Percentiles rank a stretch among this genome's conserved stretches.
Evolutionary conservation across 2,113 vertebrate species (phyloP).

Genomic region (Pristiophorus japonicus): DNA sequence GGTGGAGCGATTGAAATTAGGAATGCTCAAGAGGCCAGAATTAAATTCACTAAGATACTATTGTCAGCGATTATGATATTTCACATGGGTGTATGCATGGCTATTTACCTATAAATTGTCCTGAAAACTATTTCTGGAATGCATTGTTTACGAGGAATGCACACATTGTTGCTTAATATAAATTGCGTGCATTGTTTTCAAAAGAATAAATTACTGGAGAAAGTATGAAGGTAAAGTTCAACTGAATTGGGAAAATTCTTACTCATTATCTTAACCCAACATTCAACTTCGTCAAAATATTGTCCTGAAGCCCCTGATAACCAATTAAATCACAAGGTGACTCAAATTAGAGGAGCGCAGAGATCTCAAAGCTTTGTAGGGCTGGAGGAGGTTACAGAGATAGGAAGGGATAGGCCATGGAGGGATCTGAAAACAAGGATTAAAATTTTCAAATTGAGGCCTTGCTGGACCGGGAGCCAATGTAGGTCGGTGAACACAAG

Average conservation of each 20-base stretch:
- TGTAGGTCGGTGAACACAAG: background rate
- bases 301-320: background rate
- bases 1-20: too few relatives aligned
- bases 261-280: background rate
- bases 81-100: background rate
- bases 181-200: background rate
- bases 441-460: background rate
- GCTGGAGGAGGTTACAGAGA: too few relatives aligned
- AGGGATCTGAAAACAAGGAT: too few relatives aligned
- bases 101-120: too few relatives aligned
- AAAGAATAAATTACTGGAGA: background rate
- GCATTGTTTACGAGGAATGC: background rate
- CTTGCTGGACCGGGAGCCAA: background rate
- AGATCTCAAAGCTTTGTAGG: too few relatives aligned
- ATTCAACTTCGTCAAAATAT: background rate
- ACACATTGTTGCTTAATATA: background rate
- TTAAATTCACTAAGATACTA: too few relatives aligned
- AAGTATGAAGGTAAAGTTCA: background rate
- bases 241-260: background rate
- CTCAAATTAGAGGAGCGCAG: too few relatives aligned
- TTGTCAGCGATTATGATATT: too few relatives aligned
- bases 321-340: background rate
- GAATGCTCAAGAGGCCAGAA: too few relatives aligned
- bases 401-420: too few relatives aligned
- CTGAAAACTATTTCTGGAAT: constrained; percentile 14